Conservation (phyloP, 2,113 vertebrate genomes). For the Nothobranchius furzeri region DNA sequence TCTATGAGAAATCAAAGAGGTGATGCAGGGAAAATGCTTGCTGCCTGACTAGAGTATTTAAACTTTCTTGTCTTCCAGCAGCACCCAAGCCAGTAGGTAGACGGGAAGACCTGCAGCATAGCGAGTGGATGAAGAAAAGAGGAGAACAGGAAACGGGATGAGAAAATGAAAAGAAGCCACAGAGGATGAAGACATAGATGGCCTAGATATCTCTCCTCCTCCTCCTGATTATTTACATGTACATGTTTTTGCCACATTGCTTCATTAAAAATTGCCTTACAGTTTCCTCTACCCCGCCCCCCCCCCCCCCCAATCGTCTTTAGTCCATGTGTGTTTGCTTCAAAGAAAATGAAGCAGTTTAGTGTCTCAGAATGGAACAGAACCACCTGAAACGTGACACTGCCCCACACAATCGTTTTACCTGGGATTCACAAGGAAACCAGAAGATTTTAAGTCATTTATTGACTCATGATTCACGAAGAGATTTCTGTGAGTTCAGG, state of each 20-base stretch:
- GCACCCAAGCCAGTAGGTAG: conserved; percentile 51
- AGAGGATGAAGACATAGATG: conserved; percentile 42
- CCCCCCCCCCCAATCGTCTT: conserved; percentile 10
- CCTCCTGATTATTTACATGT: conserved; percentile 23
- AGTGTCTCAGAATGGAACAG: conserved; percentile 4
- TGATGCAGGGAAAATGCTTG: not conserved
- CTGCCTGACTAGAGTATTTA: conserved; percentile 60
- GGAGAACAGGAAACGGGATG: conserved; percentile 9
- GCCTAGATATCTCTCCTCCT: conserved; percentile 62
- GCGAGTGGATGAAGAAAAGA: conserved; percentile 17
- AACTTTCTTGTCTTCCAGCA: conserved; percentile 76
- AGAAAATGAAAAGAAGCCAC: not conserved
- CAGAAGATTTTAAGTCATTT: not conserved
- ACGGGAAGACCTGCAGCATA: conserved; percentile 4
- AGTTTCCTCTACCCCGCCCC: conserved; percentile 1
- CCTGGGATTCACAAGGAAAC: not conserved
- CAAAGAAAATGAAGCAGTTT: not conserved
- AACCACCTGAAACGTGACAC: not conserved
- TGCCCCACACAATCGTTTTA: conserved; percentile 4
- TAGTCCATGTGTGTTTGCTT: not conserved
- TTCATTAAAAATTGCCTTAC: too few species aligned
- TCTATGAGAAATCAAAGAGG: conserved; percentile 3
- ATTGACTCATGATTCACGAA: conserved; percentile 21
- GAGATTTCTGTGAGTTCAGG: not conserved
- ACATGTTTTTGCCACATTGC: conserved; percentile 23